Percentiles rank a stretch among this genome's conserved stretches.
These are phyloP conservation scores for Pedetes capensis DNA, from an alignment of 2,113 vertebrate genomes.

Conservation along the genomic window DNA sequence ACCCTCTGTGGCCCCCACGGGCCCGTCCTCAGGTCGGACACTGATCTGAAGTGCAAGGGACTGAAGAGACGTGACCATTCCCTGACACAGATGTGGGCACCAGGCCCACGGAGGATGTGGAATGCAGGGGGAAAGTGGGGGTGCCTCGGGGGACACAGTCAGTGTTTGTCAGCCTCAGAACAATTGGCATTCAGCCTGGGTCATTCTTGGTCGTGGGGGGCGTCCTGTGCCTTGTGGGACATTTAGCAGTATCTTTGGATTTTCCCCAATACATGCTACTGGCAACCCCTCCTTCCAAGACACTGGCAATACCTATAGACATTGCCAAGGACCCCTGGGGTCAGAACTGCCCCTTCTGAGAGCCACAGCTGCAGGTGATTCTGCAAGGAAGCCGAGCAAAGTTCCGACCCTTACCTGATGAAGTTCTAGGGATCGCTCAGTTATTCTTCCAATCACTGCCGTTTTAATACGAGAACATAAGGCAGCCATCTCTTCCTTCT, in stretches of 20 bases:
- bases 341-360: not conserved
- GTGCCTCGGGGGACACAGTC: not conserved
- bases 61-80: not conserved
- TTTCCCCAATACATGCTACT: not conserved
- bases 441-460: fast-evolving
- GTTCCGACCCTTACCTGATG: too few relatives aligned
- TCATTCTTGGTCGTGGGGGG: not conserved
- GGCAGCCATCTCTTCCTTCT: not conserved
- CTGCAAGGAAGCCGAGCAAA: not conserved
- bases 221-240: not conserved
- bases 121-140: fast-evolving
- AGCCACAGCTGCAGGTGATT: not conserved
- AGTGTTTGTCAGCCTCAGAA: not conserved
- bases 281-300: not conserved
- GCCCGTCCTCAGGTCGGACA: not conserved
- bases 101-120: not conserved
- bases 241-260: not conserved
- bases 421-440: not conserved
- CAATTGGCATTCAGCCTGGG: too few relatives aligned
- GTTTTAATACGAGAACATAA: not conserved
- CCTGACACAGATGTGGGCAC: not conserved
- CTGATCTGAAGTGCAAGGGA: not conserved
- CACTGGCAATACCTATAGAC: not conserved
- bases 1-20: not conserved
- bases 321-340: not conserved